Base-by-base conservation (phyloP, 2,888 invertebrate species). In the Ametastegia equiseti region DNA sequence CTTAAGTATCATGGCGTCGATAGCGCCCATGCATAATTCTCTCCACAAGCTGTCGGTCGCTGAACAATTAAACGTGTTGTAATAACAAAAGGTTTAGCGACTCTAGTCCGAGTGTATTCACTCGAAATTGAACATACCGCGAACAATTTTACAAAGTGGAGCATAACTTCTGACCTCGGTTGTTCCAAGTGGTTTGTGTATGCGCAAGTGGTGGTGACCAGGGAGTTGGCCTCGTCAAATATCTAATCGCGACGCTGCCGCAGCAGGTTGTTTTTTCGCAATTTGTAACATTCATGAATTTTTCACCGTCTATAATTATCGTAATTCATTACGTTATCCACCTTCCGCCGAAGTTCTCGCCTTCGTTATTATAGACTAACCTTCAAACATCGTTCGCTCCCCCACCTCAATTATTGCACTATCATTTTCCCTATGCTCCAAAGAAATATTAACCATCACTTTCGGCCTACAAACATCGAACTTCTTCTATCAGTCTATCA, bases 21-120 rank as follows among this genome's bases (percentile, higher is more conserved):
- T 78, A 57, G 75, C 75, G 54, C 54, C 60, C 78, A 42, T 78
- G 78, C 78, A 60, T 33, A 60, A 78, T 78, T 78, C 78, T 60
- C 42, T 42, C 13, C 19, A 19, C 42, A 78, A 78, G 5, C 63
- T 63, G 57, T 60, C 78, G 57, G 39, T 57, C 60, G 42, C 23
- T 54, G 13, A 36, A 36, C 33, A 54, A 60, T 42, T 78, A 9
- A 60, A 78, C 42, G 42, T n/a, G 30, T 78, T 75, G 23, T 27
- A 23, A 2, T 36, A 54, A 15, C 39, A 27, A 39, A 78, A 42
- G n/a, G 78, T 42, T 54, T 11, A 45, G 3, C 33, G 60, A 63
- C 39, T 42, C 27, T 78, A 42, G 57, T 54, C 36, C 75, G 42
- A 60, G 78, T 60, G 78, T 60, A 36, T 60, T 30, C 30, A 15